Evolutionary conservation across 2,797 vertebrate species (phyloP), one percentile per base, ranked within the genome.

Genomic region (Acrossocheilus fasciatus): DNA sequence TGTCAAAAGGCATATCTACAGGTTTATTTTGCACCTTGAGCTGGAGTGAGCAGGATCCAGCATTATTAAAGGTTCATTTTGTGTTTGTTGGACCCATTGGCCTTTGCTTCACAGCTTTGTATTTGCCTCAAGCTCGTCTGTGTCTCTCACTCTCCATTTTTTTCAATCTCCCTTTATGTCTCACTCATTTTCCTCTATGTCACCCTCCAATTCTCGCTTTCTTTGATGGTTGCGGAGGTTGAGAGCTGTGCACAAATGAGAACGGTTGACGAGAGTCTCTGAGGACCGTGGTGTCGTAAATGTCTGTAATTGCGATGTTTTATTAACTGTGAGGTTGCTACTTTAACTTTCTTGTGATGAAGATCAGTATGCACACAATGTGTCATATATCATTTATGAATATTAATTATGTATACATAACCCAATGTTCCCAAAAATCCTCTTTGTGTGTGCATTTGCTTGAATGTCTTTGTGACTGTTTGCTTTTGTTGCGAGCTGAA

Each of bases 321-420:
- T 73, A 80, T 80, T 64, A 59, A 68, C 43, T 77, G 18, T 54
- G 39, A 75, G 18, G 36, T 66, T 76, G 57, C 39, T 79, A 50
- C 59, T 36, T 54, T 68, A 64, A 43, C 62, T 52, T 52, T 18
- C 6, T 30, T 66, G n/a, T 75, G 45, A 76, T 34, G 36, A 83
- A 57, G 6, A 57, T 70, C 36, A 47, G 36, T 26, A 82, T 41
- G 70, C 45, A 54, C 85, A 54, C 57, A 81, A 39, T 75, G 59
- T n/a, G 50, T 23, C 57, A 59, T 77, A 62, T 86, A 74, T 47
- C n/a, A 86, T 80, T 80, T 39, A 80, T 73, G 30, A n/a, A 36
- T 50, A 85, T 80, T 47, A 79, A 85, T 85, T 59, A 70, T 47
- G 76, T 36, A 43, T 73, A n/a, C 36, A 73, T 80, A 73, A 86